A percentile compares a stretch with the other conserved stretches of the same genome.
Evolutionary conservation across 2,888 invertebrate genomes (phyloP).

Genomic region (Chesias legatella): DNA sequence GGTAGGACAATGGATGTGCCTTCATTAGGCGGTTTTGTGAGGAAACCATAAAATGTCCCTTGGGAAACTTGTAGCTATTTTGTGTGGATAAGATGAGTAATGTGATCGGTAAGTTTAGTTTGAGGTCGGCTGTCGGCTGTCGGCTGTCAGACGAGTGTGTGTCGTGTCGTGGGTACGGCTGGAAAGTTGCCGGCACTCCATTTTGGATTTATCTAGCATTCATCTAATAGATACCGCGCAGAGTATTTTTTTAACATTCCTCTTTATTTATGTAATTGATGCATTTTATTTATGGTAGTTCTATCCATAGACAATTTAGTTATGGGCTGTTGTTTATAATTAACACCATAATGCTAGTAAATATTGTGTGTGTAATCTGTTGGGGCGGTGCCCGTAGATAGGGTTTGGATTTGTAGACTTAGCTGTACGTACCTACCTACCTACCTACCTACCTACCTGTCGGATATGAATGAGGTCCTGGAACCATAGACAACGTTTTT

Average conservation of each 20-base stretch:
- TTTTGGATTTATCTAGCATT: conserved; percentile 19
- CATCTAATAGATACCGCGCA: conserved; percentile 17
- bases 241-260: conserved; percentile 57
- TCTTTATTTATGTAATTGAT: conserved; percentile 52
- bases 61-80: no score
- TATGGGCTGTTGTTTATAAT: conserved; percentile 60
- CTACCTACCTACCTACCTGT: no score
- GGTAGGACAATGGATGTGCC: no score
- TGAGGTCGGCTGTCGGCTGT: no score
- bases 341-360: conserved; percentile 30
- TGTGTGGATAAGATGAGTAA: no score
- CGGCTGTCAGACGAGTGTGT: conserved; percentile 9
- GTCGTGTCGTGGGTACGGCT: background rate
- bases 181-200: conserved; percentile 38
- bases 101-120: conserved; percentile 6
- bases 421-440: no score
- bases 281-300: conserved; percentile 59
- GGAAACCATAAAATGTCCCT: no score
- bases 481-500: conserved; percentile 45
- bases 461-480: conserved; percentile 31
- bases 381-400: conserved; percentile 51
- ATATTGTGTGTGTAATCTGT: conserved; percentile 41
- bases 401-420: conserved; percentile 45
- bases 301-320: conserved; percentile 61
- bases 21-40: no score